These are phyloP conservation scores for Sympetrum striolatum DNA, from an alignment of 2,888 invertebrate species.

Conservation along the genomic window DNA sequence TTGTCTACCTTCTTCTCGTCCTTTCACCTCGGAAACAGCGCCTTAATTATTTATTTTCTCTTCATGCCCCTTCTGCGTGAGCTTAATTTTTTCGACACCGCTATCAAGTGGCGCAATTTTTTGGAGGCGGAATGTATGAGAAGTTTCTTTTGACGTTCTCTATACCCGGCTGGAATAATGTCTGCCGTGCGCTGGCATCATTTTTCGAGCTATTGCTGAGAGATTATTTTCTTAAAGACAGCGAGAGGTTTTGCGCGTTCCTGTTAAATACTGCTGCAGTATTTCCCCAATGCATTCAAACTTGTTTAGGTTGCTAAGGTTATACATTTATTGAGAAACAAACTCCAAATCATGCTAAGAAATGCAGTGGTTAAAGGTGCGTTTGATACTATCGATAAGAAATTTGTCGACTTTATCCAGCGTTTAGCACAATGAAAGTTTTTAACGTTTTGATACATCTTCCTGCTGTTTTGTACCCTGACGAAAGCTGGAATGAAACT, in stretches of 20 bases:
- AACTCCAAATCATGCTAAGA: no score
- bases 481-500: no score
- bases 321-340: no score
- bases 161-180: background rate
- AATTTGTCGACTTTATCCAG: no score
- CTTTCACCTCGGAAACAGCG: background rate
- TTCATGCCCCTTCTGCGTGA: background rate
- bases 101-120: background rate
- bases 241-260: background rate
- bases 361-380: no score
- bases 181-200: background rate
- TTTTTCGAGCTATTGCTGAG: background rate
- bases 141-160: background rate
- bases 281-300: background rate
- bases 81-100: background rate
- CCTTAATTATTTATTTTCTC: conserved; percentile 2
- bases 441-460: no score
- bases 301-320: background rate
- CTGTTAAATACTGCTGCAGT: no score
- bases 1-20: background rate
- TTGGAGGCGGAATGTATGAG: background rate
- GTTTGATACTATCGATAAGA: no score
- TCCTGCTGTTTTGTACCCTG: no score
- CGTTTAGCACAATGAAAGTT: no score
- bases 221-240: background rate